phyloP scores from a whole-genome alignment of 1,140 invertebrate genomes.

The Lepidurus arcticus region DNA sequence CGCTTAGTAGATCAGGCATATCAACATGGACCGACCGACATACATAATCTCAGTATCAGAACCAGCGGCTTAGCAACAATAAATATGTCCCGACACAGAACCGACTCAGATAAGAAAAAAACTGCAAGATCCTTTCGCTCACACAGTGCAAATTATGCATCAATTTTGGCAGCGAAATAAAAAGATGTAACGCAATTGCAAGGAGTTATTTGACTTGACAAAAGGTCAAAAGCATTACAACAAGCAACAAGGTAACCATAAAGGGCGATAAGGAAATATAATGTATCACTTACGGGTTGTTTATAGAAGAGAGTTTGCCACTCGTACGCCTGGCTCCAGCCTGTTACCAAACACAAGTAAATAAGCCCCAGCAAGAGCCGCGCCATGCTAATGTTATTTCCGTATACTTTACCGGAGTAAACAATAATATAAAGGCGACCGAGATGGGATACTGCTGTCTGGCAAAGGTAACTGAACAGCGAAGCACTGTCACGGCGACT shows the following conservation, averaged over 20 bases:
- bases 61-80: neutral
- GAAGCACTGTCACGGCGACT: neutral
- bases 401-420: neutral
- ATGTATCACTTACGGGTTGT: constrained; percentile 26
- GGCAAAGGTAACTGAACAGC: neutral
- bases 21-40: neutral
- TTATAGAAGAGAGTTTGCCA: constrained; percentile 32
- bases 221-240: neutral
- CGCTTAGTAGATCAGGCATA: neutral
- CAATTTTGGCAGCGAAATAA: too few relatives aligned
- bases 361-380: neutral
- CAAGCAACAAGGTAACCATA: neutral
- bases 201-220: neutral
- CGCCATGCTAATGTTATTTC: neutral
- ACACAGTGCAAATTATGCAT: too few relatives aligned
- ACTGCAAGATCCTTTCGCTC: neutral
- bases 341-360: constrained; percentile 15
- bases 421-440: neutral
- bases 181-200: neutral
- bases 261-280: neutral
- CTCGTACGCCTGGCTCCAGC: constrained; percentile 23
- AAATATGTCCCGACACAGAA: neutral
- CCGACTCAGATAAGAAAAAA: neutral
- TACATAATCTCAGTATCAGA: neutral
- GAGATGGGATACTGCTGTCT: neutral